Conservation (phyloP, 2,797 vertebrate genomes). For the Botia kubotai region DNA sequence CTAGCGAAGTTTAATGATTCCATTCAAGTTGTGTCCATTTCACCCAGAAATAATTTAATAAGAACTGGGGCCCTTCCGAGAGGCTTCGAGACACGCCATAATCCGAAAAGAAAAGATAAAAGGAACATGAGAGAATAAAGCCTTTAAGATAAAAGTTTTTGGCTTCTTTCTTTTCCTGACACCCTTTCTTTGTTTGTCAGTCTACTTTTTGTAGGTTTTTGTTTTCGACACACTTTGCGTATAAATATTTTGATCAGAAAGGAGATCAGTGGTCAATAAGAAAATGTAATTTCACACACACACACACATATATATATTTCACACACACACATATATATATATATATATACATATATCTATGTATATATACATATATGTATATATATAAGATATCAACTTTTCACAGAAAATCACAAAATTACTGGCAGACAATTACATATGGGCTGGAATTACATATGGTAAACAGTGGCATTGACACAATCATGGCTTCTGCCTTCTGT, state of each 20-base stretch:
- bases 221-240: slow-evolving; percentile 69
- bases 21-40: slow-evolving; percentile 83
- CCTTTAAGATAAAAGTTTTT: slow-evolving; percentile 75
- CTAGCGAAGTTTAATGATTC: slow-evolving; percentile 89
- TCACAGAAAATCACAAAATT: neutral
- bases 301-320: too few relatives aligned
- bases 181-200: slow-evolving; percentile 72
- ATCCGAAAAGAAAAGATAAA: slow-evolving; percentile 78
- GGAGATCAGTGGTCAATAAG: slow-evolving; percentile 17
- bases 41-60: slow-evolving; percentile 92
- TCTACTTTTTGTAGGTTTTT: slow-evolving; percentile 71
- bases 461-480: neutral
- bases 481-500: neutral
- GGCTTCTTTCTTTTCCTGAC: slow-evolving; percentile 63
- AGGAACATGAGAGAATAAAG: slow-evolving; percentile 75
- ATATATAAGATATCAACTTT: neutral
- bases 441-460: neutral
- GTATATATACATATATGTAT: too few relatives aligned
- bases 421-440: neutral
- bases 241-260: slow-evolving; percentile 66
- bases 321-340: too few relatives aligned
- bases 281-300: slow-evolving; percentile 2
- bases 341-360: too few relatives aligned
- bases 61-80: slow-evolving; percentile 79
- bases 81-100: slow-evolving; percentile 78